Percentiles rank a stretch among this genome's conserved stretches.
These are phyloP conservation scores for Slavum lentiscoides DNA, from an alignment of 2,888 invertebrate genomes.

Conservation along the genomic window DNA sequence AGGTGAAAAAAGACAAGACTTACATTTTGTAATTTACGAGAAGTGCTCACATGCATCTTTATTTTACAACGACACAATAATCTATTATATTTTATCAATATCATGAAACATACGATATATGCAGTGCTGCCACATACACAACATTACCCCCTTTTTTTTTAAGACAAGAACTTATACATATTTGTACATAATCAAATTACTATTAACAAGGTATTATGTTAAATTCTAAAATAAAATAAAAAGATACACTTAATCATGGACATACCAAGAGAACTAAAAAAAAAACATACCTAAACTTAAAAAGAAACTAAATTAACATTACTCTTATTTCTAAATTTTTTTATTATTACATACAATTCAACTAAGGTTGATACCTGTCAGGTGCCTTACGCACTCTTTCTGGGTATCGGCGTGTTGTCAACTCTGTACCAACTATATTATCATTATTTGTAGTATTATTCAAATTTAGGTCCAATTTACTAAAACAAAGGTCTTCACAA, in stretches of 20 bases:
- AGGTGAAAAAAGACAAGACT: neutral
- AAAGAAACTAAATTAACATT: neutral
- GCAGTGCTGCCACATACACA: too few species aligned
- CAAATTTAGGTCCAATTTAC: neutral
- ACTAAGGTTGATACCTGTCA: conserved; percentile 2
- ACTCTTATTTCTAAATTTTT: too few species aligned
- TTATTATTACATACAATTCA: too few species aligned
- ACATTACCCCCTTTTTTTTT: neutral
- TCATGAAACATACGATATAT: neutral
- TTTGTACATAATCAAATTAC: neutral
- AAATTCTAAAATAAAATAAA: too few species aligned
- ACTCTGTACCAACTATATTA: neutral
- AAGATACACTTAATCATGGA: neutral
- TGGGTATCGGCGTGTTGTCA: neutral
- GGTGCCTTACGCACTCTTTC: neutral
- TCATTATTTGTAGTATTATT: conserved; percentile 5
- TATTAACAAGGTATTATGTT: too few species aligned
- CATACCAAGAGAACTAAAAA: neutral
- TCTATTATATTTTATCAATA: too few species aligned
- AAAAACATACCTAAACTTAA: neutral
- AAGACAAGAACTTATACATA: neutral
- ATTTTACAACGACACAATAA: neutral
- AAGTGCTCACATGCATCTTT: too few species aligned
- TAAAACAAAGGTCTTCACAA: conserved; percentile 4
- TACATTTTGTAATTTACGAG: neutral